A percentile compares a stretch with the other conserved stretches of the same genome.
phyloP scores from a whole-genome alignment of 2,113 vertebrate genomes.

The Myotis davidii region DNA sequence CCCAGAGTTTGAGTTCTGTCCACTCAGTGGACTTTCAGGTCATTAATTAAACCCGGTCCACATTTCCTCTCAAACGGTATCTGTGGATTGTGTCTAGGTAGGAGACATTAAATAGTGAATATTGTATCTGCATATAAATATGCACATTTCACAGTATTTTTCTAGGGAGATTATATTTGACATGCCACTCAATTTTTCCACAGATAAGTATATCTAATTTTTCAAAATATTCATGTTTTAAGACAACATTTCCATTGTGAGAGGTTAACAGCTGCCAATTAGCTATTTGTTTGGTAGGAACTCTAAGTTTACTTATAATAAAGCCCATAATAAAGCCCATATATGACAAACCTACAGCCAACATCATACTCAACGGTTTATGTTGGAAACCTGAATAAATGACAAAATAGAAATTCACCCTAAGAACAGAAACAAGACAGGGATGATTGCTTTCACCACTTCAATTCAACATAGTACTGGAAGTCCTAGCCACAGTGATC shows the following conservation, averaged over 20 bases:
- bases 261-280: neutral
- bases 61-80: neutral
- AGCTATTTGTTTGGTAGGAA: accelerated
- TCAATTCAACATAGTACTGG: too few species aligned
- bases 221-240: slow-evolving; percentile 51
- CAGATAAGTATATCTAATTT: slow-evolving; percentile 53
- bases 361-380: too few species aligned
- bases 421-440: too few species aligned
- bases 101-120: neutral
- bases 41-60: neutral
- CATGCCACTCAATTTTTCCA: neutral
- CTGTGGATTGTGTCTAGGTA: neutral
- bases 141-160: slow-evolving; percentile 40
- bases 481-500: too few species aligned
- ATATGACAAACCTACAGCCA: too few species aligned
- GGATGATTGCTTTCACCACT: too few species aligned
- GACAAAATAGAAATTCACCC: too few species aligned
- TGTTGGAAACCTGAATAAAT: too few species aligned
- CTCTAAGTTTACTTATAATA: neutral
- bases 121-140: neutral
- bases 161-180: neutral
- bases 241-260: slow-evolving; percentile 15
- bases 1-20: neutral
- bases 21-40: neutral
- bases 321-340: too few species aligned